Evolutionary conservation across 2,113 vertebrate species (phyloP).

Genomic region (Meleagris gallopavo): DNA sequence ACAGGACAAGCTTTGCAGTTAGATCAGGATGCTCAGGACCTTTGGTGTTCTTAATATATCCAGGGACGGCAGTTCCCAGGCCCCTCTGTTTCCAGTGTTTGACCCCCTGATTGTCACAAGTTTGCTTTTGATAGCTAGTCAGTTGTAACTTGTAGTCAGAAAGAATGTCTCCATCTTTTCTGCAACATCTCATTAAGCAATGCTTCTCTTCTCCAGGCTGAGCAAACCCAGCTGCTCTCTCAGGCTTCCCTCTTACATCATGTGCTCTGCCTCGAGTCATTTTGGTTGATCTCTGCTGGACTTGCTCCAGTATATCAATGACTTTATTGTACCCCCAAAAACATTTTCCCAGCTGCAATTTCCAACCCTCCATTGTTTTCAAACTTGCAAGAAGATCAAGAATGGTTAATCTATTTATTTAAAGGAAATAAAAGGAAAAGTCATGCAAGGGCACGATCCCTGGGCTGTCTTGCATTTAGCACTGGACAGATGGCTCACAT

Average conservation of each 20-base stretch:
- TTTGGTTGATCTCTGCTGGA: background rate
- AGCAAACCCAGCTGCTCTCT: background rate
- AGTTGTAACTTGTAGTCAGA: background rate
- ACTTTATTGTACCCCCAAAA: background rate
- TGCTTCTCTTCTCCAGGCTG: background rate
- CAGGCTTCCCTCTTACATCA: background rate
- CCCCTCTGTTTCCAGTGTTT: background rate
- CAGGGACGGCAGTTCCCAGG: background rate
- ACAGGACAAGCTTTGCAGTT: background rate
- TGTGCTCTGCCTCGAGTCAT: background rate
- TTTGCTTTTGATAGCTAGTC: background rate
- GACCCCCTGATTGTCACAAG: background rate
- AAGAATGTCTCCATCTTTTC: background rate
- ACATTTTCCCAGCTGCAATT: slow-evolving; percentile 15
- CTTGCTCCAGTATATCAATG: background rate
- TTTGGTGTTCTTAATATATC: background rate
- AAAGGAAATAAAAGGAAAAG: slow-evolving; percentile 43
- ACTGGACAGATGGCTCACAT: slow-evolving; percentile 60
- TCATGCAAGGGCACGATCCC: background rate
- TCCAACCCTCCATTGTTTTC: slow-evolving; percentile 28
- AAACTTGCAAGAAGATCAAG: slow-evolving; percentile 25
- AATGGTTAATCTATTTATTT: slow-evolving; percentile 26
- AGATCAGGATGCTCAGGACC: background rate
- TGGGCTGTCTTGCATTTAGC: slow-evolving; percentile 26
- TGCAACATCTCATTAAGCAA: background rate